Evolutionary conservation across 1,140 invertebrate species (phyloP).

Genomic region (Megalopta genalis): DNA sequence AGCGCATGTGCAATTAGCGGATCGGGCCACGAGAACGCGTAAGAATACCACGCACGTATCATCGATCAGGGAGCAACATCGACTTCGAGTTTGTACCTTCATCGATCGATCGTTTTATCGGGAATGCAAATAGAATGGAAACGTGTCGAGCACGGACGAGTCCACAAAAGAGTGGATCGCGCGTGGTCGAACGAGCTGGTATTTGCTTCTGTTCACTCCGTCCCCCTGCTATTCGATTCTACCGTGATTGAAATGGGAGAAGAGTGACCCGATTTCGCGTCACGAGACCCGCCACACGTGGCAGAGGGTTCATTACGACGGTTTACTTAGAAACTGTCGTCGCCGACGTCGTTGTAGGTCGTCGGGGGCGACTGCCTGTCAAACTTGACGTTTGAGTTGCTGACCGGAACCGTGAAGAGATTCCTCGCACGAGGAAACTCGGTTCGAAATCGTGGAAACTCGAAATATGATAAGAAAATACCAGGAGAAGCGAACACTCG

Average conservation of each 20-base stretch:
- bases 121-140: background rate
- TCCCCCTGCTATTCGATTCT: background rate
- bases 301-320: slow-evolving; percentile 46
- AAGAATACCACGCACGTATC: slow-evolving; percentile 16
- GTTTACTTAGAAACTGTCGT: slow-evolving; percentile 28
- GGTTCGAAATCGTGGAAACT: too few species aligned
- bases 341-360: slow-evolving; percentile 30
- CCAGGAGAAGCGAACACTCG: too few species aligned
- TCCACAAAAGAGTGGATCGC: background rate
- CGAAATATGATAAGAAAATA: background rate
- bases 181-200: too few species aligned
- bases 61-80: background rate
- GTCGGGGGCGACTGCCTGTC: slow-evolving; percentile 18
- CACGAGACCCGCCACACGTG: slow-evolving; percentile 15
- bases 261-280: slow-evolving; percentile 34
- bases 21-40: background rate
- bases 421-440: background rate
- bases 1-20: slow-evolving; percentile 42
- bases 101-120: slow-evolving; percentile 1
- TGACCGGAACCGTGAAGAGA: slow-evolving; percentile 12
- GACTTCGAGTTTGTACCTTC: background rate
- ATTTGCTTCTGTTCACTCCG: too few species aligned
- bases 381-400: slow-evolving; percentile 8
- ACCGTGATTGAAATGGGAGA: background rate
- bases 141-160: background rate